Evolutionary conservation across 2,888 invertebrate species (phyloP).

Genomic region (Thereva nobilitata): DNA sequence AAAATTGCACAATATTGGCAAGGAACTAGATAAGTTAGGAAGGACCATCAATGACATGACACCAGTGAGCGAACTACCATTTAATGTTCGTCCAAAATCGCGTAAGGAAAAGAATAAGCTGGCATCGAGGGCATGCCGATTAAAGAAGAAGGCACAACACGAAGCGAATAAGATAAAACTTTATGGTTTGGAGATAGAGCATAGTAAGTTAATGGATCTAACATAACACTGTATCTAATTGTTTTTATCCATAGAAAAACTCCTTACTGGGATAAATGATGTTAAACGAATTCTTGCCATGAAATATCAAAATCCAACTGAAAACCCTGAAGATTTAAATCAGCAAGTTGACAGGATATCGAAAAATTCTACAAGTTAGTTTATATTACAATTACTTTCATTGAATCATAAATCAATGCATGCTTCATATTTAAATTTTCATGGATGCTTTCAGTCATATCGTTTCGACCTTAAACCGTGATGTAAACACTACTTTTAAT

Average conservation of each 20-base stretch:
- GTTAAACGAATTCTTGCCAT: slow-evolving; percentile 74
- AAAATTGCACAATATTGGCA: slow-evolving; percentile 87
- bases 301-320: slow-evolving; percentile 60
- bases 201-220: slow-evolving; percentile 70
- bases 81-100: slow-evolving; percentile 86
- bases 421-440: too few relatives aligned
- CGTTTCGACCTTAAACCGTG: too few relatives aligned
- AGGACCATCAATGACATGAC: slow-evolving; percentile 94
- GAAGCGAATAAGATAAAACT: slow-evolving; percentile 98
- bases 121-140: slow-evolving; percentile 92
- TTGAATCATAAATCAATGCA: too few relatives aligned
- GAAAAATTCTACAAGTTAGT: slow-evolving; percentile 73
- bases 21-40: slow-evolving; percentile 87
- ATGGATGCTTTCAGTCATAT: too few relatives aligned
- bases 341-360: slow-evolving; percentile 72
- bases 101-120: slow-evolving; percentile 97
- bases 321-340: slow-evolving; percentile 67
- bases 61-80: slow-evolving; percentile 90
- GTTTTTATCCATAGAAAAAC: slow-evolving; percentile 66
- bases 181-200: slow-evolving; percentile 90
- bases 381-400: neutral
- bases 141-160: slow-evolving; percentile 99
- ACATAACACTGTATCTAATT: slow-evolving; percentile 14
- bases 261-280: slow-evolving; percentile 76
- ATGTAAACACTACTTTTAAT: neutral